A percentile compares a stretch with the other conserved stretches of the same genome.
Evolutionary conservation across 2,888 invertebrate genomes (phyloP).

Genomic region (Steinernema hermaphroditum): DNA sequence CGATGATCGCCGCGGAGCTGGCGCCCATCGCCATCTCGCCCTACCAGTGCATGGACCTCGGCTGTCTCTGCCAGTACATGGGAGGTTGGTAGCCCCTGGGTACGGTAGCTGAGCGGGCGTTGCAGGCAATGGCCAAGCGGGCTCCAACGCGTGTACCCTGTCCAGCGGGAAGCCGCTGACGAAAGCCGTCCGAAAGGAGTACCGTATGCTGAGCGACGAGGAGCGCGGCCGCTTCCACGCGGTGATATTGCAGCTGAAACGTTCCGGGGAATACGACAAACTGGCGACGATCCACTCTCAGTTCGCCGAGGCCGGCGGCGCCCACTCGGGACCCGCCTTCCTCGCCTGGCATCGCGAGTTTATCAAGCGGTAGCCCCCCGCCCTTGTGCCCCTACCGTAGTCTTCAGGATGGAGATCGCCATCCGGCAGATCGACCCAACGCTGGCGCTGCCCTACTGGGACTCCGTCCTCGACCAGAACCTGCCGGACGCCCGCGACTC

Average conservation of each 20-base stretch:
- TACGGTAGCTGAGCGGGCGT: neutral
- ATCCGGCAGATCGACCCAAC: slow-evolving; percentile 58
- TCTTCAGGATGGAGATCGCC: slow-evolving; percentile 48
- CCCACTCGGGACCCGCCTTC: slow-evolving; percentile 63
- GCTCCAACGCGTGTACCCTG: slow-evolving; percentile 44
- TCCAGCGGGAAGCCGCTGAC: slow-evolving; percentile 49
- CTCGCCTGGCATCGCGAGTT: slow-evolving; percentile 63
- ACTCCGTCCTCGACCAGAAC: slow-evolving; percentile 65
- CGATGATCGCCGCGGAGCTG: slow-evolving; percentile 53
- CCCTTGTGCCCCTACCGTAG: neutral
- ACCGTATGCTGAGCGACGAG: slow-evolving; percentile 44
- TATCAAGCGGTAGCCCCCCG: slow-evolving; percentile 43
- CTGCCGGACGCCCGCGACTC: slow-evolving; percentile 58
- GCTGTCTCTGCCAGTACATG: slow-evolving; percentile 61
- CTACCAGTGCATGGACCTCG: slow-evolving; percentile 62
- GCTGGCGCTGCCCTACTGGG: slow-evolving; percentile 67
- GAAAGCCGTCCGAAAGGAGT: slow-evolving; percentile 49
- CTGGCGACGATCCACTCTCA: slow-evolving; percentile 54
- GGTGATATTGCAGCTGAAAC: slow-evolving; percentile 42
- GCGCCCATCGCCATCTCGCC: slow-evolving; percentile 58
- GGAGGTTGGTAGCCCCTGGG: slow-evolving; percentile 47
- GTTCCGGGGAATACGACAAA: slow-evolving; percentile 44
- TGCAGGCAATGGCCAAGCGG: slow-evolving; percentile 44
- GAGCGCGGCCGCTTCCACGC: slow-evolving; percentile 45
- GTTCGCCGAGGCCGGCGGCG: slow-evolving; percentile 55